These are phyloP conservation scores for Carlito syrichta DNA, from an alignment of 2,113 vertebrate genomes.

Conservation along the genomic window DNA sequence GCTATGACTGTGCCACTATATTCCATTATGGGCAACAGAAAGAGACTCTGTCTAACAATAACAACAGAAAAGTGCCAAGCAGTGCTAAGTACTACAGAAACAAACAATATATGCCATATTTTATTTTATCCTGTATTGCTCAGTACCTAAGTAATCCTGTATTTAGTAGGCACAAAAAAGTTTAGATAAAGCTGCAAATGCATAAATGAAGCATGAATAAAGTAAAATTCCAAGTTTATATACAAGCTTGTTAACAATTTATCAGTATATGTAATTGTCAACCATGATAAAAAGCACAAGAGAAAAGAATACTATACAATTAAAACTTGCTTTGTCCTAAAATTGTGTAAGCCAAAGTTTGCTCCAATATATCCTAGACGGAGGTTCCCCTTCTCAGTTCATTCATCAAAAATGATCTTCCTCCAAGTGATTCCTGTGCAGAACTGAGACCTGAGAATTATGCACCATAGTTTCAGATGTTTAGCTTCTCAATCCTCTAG, in stretches of 20 bases:
- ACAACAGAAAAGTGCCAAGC: too few relatives aligned
- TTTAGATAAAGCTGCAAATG: background rate
- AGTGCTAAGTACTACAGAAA: background rate
- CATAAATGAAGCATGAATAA: background rate
- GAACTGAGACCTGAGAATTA: background rate
- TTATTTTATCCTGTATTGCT: background rate
- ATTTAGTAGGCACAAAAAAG: background rate
- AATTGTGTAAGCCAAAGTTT: background rate
- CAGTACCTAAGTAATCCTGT: background rate
- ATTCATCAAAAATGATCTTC: background rate
- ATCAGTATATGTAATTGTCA: background rate
- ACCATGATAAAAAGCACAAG: background rate
- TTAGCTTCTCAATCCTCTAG: background rate
- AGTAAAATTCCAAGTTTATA: background rate
- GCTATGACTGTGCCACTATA: too few relatives aligned
- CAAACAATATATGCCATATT: background rate
- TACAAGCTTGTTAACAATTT: background rate
- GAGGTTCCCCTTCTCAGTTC: background rate
- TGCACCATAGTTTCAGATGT: background rate
- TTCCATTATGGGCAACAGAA: too few relatives aligned
- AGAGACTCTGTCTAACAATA: too few relatives aligned
- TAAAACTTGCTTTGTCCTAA: background rate
- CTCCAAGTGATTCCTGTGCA: fast-evolving
- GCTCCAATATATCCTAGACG: background rate
- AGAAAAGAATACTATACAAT: background rate